Evolutionary conservation across 2,113 vertebrate species (phyloP).

Genomic region (Sebastes schlegelii): DNA sequence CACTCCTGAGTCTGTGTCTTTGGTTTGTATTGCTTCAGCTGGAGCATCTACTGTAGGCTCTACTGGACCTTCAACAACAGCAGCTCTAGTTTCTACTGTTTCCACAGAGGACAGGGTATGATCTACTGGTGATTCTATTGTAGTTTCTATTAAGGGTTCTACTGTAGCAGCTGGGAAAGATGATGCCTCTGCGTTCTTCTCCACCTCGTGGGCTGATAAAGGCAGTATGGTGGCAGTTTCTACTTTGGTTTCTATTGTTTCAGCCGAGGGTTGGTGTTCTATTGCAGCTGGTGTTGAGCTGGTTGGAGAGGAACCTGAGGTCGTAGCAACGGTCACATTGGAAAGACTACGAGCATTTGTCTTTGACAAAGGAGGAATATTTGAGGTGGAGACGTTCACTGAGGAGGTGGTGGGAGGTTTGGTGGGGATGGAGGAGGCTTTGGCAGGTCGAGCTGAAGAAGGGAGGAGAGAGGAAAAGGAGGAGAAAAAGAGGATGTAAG

Average conservation of each 20-base stretch:
- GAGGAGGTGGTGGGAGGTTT: conserved; percentile 13
- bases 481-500: not conserved
- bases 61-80: not conserved
- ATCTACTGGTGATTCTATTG: not conserved
- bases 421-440: not conserved
- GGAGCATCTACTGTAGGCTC: not conserved
- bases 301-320: not conserved
- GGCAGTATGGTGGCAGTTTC: not conserved
- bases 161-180: not conserved
- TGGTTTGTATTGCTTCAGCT: not conserved
- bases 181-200: not conserved
- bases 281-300: not conserved
- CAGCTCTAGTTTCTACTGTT: not conserved
- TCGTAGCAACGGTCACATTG: not conserved
- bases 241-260: not conserved
- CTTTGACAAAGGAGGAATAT: conserved; percentile 15
- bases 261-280: not conserved
- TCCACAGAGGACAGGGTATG: not conserved
- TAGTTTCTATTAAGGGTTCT: conserved; percentile 4
- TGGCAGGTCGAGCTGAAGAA: conserved; percentile 1
- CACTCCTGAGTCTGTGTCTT: not conserved
- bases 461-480: not conserved
- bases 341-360: not conserved
- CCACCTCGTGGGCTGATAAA: not conserved
- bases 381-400: not conserved